phyloP scores from a whole-genome alignment of 2,113 vertebrate species.

The Craseonycteris thonglongyai region DNA sequence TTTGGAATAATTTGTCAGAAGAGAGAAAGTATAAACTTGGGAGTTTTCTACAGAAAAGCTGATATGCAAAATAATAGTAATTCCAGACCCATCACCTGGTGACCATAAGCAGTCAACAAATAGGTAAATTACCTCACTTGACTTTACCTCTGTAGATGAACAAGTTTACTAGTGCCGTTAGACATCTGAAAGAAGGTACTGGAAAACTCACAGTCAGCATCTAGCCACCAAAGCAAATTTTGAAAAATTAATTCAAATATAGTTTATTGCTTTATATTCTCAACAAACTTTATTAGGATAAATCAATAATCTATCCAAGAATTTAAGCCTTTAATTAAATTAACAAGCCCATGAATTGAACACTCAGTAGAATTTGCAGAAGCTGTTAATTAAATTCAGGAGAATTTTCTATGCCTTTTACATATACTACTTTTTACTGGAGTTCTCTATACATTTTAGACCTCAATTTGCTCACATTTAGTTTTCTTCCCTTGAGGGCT shows the following conservation, averaged over 20 bases:
- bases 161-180: neutral
- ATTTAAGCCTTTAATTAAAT: neutral
- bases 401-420: neutral
- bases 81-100: neutral
- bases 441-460: neutral
- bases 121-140: neutral
- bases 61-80: neutral
- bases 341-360: neutral
- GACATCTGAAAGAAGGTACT: neutral
- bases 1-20: slow-evolving; percentile 69
- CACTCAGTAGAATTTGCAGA: neutral
- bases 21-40: slow-evolving; percentile 60
- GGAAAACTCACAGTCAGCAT: neutral
- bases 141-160: neutral
- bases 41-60: slow-evolving; percentile 20
- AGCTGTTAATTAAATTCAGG: neutral
- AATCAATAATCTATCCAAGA: neutral
- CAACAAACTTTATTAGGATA: neutral
- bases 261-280: neutral
- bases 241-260: neutral
- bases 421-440: neutral
- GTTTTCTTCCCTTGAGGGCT: neutral
- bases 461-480: neutral
- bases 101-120: neutral
- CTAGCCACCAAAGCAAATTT: neutral